A percentile compares a stretch with the other conserved stretches of the same genome.
Evolutionary conservation across 2,888 invertebrate genomes (phyloP).

Genomic region (Globia sparganii): DNA sequence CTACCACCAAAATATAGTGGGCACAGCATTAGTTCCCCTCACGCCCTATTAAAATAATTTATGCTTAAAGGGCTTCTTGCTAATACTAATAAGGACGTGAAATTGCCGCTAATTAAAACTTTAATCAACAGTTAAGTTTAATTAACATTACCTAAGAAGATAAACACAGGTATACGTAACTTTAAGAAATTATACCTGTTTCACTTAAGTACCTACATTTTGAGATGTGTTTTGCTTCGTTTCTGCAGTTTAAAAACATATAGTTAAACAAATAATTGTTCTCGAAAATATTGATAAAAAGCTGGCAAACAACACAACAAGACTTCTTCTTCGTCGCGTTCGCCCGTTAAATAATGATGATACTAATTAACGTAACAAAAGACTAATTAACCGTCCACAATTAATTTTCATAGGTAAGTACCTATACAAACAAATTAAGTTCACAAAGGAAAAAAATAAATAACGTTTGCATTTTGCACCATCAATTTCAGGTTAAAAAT

Average conservation of each 20-base stretch:
- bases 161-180: slow-evolving; percentile 9
- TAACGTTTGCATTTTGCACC: slow-evolving; percentile 46
- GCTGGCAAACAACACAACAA: neutral
- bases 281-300: neutral
- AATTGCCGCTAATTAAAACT: slow-evolving; percentile 38
- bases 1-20: neutral
- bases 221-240: neutral
- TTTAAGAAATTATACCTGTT: neutral
- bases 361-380: slow-evolving; percentile 39
- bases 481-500: slow-evolving; percentile 32
- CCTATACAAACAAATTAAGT: slow-evolving; percentile 50
- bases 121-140: slow-evolving; percentile 23
- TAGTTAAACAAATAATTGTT: neutral
- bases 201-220: too few species aligned
- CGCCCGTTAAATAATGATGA: slow-evolving; percentile 32
- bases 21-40: slow-evolving; percentile 18
- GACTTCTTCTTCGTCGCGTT: slow-evolving; percentile 16
- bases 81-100: slow-evolving; percentile 11
- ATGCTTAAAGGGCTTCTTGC: slow-evolving; percentile 9
- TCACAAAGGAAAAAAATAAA: slow-evolving; percentile 42
- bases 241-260: neutral
- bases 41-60: slow-evolving; percentile 39
- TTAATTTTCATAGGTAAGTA: slow-evolving; percentile 38
- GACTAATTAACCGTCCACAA: slow-evolving; percentile 44
- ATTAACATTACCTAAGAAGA: too few species aligned